Evolutionary conservation across 2,888 invertebrate species (phyloP).

Genomic region (Aplocera efformata): DNA sequence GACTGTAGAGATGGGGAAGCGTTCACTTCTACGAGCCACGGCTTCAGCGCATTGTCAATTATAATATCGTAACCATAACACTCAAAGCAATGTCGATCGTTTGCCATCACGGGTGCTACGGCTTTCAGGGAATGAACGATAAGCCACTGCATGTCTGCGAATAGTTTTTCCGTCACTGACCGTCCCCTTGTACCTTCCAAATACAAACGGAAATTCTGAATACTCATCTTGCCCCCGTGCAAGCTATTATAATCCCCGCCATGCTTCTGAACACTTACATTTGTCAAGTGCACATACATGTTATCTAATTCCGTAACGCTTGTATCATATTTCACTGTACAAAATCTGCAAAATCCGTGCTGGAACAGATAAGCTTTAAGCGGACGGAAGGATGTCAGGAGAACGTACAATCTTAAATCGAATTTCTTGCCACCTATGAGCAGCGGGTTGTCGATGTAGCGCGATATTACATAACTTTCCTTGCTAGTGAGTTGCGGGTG

Average conservation of each 20-base stretch:
- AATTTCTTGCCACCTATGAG: conserved; percentile 98
- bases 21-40: conserved; percentile 96
- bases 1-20: conserved; percentile 97
- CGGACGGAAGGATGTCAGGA: conserved; percentile 96
- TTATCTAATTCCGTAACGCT: conserved; percentile 94
- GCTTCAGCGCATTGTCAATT: conserved; percentile 95
- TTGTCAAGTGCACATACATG: conserved; percentile 97
- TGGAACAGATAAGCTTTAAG: conserved; percentile 96
- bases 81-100: conserved; percentile 95
- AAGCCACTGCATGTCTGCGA: conserved; percentile 93
- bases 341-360: conserved; percentile 97
- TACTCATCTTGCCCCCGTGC: conserved; percentile 97
- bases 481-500: conserved; percentile 89
- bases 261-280: conserved; percentile 98
- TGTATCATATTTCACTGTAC: conserved; percentile 96
- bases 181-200: conserved; percentile 95
- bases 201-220: conserved; percentile 94
- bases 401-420: conserved; percentile 93
- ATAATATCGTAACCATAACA: conserved; percentile 98
- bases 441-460: conserved; percentile 96
- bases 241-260: conserved; percentile 97
- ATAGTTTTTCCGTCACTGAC: conserved; percentile 92
- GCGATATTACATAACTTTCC: conserved; percentile 97
- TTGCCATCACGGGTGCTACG: conserved; percentile 96
- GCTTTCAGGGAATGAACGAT: conserved; percentile 97